Evolutionary conservation across 1,140 invertebrate genomes (phyloP).

Genomic region (Rhagoletis zephyria): DNA sequence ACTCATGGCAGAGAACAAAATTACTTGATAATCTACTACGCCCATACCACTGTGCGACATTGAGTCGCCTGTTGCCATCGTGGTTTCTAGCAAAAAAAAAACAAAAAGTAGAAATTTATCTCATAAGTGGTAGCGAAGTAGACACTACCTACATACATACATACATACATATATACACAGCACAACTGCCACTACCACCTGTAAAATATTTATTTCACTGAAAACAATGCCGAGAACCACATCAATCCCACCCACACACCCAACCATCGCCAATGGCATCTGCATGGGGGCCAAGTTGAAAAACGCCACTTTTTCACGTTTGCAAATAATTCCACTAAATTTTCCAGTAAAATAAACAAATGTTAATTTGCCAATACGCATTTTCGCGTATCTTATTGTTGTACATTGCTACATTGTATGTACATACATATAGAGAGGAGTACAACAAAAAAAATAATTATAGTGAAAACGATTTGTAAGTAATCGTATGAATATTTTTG

Average conservation of each 20-base stretch:
- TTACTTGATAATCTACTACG: not conserved
- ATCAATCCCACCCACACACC: not conserved
- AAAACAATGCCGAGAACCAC: not conserved
- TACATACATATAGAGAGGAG: too few relatives aligned
- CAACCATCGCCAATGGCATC: too few relatives aligned
- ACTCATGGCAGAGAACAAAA: too few relatives aligned
- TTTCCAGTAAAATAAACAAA: constrained; percentile 37
- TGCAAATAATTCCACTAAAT: constrained; percentile 33
- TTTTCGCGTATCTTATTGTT: not conserved
- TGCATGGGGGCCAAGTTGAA: not conserved
- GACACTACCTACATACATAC: not conserved
- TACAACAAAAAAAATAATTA: too few relatives aligned
- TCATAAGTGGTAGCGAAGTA: not conserved
- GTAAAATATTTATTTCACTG: constrained; percentile 31
- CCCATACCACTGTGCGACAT: not conserved
- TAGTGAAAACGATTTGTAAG: too few relatives aligned
- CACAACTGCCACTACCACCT: constrained; percentile 7
- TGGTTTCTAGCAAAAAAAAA: not conserved
- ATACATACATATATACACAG: not conserved
- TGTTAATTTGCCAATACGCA: constrained; percentile 24
- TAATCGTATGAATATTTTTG: too few relatives aligned
- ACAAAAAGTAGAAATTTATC: not conserved
- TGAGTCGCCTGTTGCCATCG: not conserved
- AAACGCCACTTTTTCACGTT: not conserved
- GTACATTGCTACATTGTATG: too few relatives aligned